Conservation (phyloP, 2,113 vertebrate species). For the Phalacrocorax pelagicus region DNA sequence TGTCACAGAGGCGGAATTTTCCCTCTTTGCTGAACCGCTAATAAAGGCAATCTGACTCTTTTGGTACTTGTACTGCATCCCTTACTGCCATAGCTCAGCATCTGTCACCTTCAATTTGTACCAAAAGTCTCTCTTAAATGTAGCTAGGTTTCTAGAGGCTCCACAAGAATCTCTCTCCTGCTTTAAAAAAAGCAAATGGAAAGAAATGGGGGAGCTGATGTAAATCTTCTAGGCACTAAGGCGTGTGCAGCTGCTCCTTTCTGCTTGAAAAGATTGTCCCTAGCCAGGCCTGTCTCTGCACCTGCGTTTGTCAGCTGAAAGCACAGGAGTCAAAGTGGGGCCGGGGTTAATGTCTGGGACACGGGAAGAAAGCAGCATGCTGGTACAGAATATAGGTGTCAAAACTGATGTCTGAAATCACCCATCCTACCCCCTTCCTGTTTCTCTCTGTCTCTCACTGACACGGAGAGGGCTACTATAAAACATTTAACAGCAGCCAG, state of each 20-base stretch:
- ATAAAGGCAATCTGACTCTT: background rate
- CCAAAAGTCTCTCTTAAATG: background rate
- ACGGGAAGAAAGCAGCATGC: background rate
- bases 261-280: background rate
- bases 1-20: background rate
- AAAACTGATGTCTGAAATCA: background rate
- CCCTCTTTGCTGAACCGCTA: background rate
- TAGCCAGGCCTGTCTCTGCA: background rate
- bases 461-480: background rate
- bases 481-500: background rate
- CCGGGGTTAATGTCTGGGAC: background rate
- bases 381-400: background rate
- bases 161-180: background rate
- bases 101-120: background rate
- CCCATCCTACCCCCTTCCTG: background rate
- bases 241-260: background rate
- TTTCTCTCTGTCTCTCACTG: background rate
- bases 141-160: background rate
- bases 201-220: background rate
- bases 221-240: background rate
- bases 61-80: background rate
- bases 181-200: background rate
- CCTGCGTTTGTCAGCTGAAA: background rate
- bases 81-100: background rate
- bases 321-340: background rate